Base-by-base conservation (phyloP, 2,888 invertebrate species). In the Apodemia hepburni region DNA sequence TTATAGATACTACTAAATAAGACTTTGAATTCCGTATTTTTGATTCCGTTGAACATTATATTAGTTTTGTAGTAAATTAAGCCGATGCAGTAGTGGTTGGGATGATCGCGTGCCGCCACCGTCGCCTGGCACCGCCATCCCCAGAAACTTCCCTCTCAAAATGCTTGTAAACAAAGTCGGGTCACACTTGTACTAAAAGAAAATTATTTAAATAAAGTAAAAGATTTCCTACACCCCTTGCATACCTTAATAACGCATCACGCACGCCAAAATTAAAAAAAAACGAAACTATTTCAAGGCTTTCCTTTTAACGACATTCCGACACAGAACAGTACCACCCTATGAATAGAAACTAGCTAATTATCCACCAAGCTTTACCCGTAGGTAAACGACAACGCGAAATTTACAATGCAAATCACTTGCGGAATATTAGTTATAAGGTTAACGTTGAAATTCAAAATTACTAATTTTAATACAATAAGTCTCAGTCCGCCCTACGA, bases 51-150 rank as follows among this genome's bases (percentile, higher is more conserved):
- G 7, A 51, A 51, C 5, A 12, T 51, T 51, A 12, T 51, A 51
- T 51, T 27, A 51, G 22, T 51, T 71, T 77, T 68, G 71, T 72
- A 74, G 75, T 77, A 73, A 72, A 73, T 70, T 69, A 70, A 68
- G 64, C 66, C 69, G 88, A 84, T 88, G 86, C 88, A 85, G 76
- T 79, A 75, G 72, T 74, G 75, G 72, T 70, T 70, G 68, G 70
- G 70, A 71, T 69, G 73, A 82, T 87, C 92, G 89, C 90, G 90
- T 90, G 90, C 85, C 84, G 75, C 75, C 72, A 63, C 71, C 67
- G 81, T 83, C 76, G 89, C 92, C 93, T 93, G 93, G 93, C 80
- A 93, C 93, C 81, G 78, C 86, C 88, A 82, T 77, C 82, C 80
- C 75, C 77, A 80, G 84, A 79, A 84, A 84, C 82, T 83, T 80